Conservation (phyloP, 2,888 invertebrate genomes). For the Cheilosia grossa region DNA sequence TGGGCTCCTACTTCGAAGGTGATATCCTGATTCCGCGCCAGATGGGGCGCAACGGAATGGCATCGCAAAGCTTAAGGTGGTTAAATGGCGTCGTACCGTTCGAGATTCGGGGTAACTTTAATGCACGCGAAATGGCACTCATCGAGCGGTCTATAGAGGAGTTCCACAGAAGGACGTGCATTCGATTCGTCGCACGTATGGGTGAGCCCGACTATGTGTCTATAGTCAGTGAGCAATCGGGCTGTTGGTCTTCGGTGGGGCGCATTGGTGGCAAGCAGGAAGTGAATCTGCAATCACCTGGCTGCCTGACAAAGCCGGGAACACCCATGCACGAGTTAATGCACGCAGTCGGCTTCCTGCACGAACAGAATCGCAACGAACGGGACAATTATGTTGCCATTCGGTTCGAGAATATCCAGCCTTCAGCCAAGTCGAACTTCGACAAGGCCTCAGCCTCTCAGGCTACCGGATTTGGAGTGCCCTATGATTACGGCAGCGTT, state of each 20-base stretch:
- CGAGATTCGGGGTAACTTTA: constrained; percentile 87
- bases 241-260: constrained; percentile 93
- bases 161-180: constrained; percentile 90
- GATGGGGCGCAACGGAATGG: constrained; percentile 85
- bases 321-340: constrained; percentile 91
- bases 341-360: constrained; percentile 91
- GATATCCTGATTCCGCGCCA: constrained; percentile 88
- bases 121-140: constrained; percentile 84
- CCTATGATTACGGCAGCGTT: constrained; percentile 91
- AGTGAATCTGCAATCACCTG: constrained; percentile 90
- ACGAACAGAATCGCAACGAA: constrained; percentile 92
- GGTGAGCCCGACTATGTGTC: constrained; percentile 88
- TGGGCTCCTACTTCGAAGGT: constrained; percentile 90
- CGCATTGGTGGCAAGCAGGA: constrained; percentile 86
- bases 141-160: constrained; percentile 89
- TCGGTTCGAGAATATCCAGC: constrained; percentile 87
- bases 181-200: constrained; percentile 88
- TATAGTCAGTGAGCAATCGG: constrained; percentile 87
- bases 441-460: constrained; percentile 86
- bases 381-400: constrained; percentile 88
- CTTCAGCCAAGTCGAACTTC: constrained; percentile 88
- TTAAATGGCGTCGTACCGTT: constrained; percentile 89
- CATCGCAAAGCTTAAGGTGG: constrained; percentile 86
- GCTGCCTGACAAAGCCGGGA: constrained; percentile 88
- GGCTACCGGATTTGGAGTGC: constrained; percentile 87